Conservation (phyloP, 1,140 invertebrate genomes). For the Musca vetustissima region DNA sequence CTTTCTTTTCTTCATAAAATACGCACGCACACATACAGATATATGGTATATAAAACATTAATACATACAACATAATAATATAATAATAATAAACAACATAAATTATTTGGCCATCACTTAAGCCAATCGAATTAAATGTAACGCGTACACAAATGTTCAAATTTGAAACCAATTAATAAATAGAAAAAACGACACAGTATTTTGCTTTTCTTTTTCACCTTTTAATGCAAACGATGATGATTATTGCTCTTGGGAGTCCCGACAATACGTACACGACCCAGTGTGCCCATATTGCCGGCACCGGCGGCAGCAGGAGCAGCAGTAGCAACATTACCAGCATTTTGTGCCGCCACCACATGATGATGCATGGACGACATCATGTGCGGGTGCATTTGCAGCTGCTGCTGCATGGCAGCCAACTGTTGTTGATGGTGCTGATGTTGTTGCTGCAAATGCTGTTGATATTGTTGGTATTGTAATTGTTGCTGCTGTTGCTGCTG, state of each 20-base stretch:
- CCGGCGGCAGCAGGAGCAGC: slow-evolving; percentile 51
- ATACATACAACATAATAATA: too few species aligned
- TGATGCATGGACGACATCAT: slow-evolving; percentile 45
- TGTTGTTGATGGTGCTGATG: background rate
- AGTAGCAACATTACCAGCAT: slow-evolving; percentile 29
- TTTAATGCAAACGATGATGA: slow-evolving; percentile 50
- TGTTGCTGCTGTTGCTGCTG: background rate
- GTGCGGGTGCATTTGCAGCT: slow-evolving; percentile 38
- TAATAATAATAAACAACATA: too few species aligned
- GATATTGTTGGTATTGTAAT: background rate
- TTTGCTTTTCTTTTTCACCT: too few species aligned
- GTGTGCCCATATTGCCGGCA: slow-evolving; percentile 50
- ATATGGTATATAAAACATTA: too few species aligned
- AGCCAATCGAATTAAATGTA: too few species aligned
- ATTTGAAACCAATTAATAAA: too few species aligned
- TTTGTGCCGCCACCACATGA: background rate
- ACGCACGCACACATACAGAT: too few species aligned
- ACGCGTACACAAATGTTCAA: too few species aligned
- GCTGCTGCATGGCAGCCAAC: slow-evolving; percentile 39
- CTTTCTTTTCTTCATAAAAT: too few species aligned
- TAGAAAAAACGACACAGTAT: too few species aligned
- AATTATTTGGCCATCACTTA: too few species aligned
- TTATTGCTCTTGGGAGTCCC: slow-evolving; percentile 73
- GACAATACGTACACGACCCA: slow-evolving; percentile 75
- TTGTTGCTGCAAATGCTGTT: background rate